Evolutionary conservation across 1,140 invertebrate species (phyloP), one percentile per base, ranked within the genome.

Genomic region (Sycophaga agraensis): DNA sequence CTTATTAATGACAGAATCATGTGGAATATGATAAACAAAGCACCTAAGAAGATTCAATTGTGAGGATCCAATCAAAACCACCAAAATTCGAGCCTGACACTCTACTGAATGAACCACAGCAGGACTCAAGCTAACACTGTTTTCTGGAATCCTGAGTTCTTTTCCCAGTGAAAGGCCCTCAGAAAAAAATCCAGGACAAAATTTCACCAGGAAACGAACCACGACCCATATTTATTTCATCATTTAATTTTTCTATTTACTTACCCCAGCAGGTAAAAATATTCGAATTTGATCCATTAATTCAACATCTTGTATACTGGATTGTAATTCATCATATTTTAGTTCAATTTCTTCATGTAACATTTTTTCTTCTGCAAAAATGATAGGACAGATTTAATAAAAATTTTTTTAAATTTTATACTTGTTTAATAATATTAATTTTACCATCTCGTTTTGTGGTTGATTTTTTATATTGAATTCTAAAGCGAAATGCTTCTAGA

Each of bases 401-500:
- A n/a, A 40, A 7, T 40, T 24, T 1, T 7, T 31, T 16, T 9
- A n/a, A 28, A 19, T 7, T 21, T 22, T 19, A 45, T 6, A 21
- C 31, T 14, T 21, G 4, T 28, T 31, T 55, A 22, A 8, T 55
- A 6, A 31, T 42, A 19, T 21, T 35, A 7, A 59, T 60, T 69
- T 84, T 80, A 92, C 90, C 90, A 69, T 93, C 91, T 75, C 89
- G 84, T 80, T 93, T 92, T 0, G 86, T 87, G 50, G 91, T 92
- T 70, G 89, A 87, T 46, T 87, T 80, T 74, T 93, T 91, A 71
- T 94, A 94, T 70, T 93, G 91, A 73, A 94, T 95, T 53, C 92
- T 84, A 78, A 96, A 96, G 43, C 93, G 79, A 78, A 96, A 95
- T 16, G 92, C 91, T 79, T 95, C 93, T 53, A 96, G 79, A 40